These are phyloP conservation scores for Bedellia somnulentella DNA, from an alignment of 2,888 invertebrate species.

Conservation along the genomic window DNA sequence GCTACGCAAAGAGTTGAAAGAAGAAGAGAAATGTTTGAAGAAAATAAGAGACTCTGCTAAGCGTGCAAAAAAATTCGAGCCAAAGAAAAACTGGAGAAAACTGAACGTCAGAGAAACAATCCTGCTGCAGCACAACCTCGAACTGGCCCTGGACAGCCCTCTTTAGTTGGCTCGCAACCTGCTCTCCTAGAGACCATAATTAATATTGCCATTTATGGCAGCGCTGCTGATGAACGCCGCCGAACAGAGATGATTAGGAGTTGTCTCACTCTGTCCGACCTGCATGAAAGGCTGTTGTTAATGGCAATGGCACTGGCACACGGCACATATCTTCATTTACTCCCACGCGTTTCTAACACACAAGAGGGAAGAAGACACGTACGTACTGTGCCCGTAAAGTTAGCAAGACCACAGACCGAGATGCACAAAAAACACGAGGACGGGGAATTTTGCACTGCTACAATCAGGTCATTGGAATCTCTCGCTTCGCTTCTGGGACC, in stretches of 20 bases:
- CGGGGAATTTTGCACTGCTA: conserved; percentile 4
- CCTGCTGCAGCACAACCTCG: too few species aligned
- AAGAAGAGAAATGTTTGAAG: too few species aligned
- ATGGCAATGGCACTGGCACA: conserved; percentile 4
- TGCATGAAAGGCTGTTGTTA: conserved; percentile 4
- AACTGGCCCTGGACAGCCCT: too few species aligned
- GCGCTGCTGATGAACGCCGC: conserved; percentile 2
- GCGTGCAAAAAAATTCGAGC: too few species aligned
- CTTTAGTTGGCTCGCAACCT: too few species aligned
- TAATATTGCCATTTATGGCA: conserved; percentile 4
- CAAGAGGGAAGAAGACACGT: conserved; percentile 6
- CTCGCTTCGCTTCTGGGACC: conserved; percentile 6
- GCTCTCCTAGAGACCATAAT: conserved; percentile 3
- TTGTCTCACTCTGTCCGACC: conserved; percentile 4
- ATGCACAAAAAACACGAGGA: conserved; percentile 5
- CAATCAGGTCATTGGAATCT: conserved; percentile 6
- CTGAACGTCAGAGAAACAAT: too few species aligned
- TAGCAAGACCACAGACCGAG: conserved; percentile 4
- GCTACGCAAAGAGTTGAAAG: too few species aligned
- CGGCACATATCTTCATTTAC: conserved; percentile 5
- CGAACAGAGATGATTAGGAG: conserved; percentile 3
- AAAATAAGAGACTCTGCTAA: too few species aligned
- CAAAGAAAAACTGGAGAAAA: too few species aligned
- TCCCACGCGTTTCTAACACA: conserved; percentile 4
- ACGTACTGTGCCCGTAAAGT: conserved; percentile 4